Conservation (phyloP, 2,888 invertebrate genomes). For the Ennomos erosarius region DNA sequence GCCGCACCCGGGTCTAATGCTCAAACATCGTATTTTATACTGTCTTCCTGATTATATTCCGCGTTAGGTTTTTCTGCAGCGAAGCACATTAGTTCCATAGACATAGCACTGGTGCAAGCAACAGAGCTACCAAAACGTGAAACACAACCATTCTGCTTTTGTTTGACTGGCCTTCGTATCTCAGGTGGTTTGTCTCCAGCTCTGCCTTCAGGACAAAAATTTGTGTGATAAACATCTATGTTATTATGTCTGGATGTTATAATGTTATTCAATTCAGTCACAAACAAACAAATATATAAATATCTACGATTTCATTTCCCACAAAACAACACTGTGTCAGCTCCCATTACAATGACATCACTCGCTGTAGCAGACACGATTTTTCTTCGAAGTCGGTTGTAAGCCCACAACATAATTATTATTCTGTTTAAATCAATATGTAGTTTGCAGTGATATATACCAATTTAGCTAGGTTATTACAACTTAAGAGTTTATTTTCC, state of each 20-base stretch:
- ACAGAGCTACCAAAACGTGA: too few relatives aligned
- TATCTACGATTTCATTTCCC: conserved; percentile 17
- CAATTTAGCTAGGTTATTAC: conserved; percentile 17
- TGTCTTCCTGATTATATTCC: conserved; percentile 19
- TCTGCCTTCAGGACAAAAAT: too few relatives aligned
- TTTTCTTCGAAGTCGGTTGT: conserved; percentile 34
- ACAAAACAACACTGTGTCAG: conserved; percentile 26
- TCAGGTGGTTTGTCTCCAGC: too few relatives aligned
- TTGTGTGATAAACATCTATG: too few relatives aligned
- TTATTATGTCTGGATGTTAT: too few relatives aligned
- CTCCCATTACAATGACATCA: conserved; percentile 30
- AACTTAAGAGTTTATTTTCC: conserved; percentile 29
- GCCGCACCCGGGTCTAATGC: conserved; percentile 48
- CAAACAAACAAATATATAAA: too few relatives aligned
- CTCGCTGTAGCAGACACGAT: conserved; percentile 31
- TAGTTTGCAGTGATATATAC: conserved; percentile 16
- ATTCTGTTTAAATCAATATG: conserved; percentile 30
- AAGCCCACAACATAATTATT: conserved; percentile 25
- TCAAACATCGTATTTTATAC: conserved; percentile 36
- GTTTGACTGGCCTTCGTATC: too few relatives aligned
- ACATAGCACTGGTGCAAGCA: too few relatives aligned
- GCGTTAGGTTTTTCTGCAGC: conserved; percentile 1
- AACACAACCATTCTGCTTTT: too few relatives aligned
- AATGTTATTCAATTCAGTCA: too few relatives aligned
- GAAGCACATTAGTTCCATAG: too few relatives aligned